These are phyloP conservation scores for Maniola jurtina DNA, from an alignment of 1,140 invertebrate genomes.

Conservation along the genomic window DNA sequence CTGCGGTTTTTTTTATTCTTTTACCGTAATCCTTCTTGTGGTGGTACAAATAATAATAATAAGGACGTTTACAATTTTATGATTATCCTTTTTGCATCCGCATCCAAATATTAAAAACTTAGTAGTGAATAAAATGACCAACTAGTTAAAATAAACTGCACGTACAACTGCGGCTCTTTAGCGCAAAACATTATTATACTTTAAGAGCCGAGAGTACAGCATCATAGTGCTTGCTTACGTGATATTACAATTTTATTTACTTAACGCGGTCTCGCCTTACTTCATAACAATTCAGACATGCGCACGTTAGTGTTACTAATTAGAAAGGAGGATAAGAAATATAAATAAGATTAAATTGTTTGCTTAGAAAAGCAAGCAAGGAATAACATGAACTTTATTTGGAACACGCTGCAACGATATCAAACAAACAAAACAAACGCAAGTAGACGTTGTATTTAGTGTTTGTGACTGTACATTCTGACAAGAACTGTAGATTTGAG, in stretches of 20 bases:
- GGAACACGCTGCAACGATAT: too few species aligned
- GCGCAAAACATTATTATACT: conserved; percentile 34
- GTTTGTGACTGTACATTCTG: too few species aligned
- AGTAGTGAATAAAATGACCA: conserved; percentile 11
- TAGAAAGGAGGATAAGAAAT: not conserved
- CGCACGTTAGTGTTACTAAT: conserved; percentile 11
- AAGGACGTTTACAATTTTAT: too few species aligned
- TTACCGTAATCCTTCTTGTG: too few species aligned
- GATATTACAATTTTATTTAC: conserved; percentile 34
- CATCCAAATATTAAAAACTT: conserved; percentile 2
- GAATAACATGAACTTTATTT: not conserved
- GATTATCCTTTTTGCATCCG: not conserved
- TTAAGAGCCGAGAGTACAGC: conserved; percentile 33
- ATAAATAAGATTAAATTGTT: conserved; percentile 7
- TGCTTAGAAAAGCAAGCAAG: not conserved
- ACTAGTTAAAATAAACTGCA: conserved; percentile 25
- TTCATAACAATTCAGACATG: conserved; percentile 25
- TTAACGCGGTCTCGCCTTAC: conserved; percentile 22
- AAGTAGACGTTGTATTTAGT: too few species aligned
- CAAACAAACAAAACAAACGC: too few species aligned
- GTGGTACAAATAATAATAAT: too few species aligned
- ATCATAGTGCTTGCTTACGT: conserved; percentile 28
- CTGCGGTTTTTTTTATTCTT: too few species aligned
- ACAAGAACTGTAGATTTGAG: too few species aligned
- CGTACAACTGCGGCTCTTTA: conserved; percentile 32